Conservation (phyloP, 2,797 vertebrate genomes). For the Aphelocoma californica region DNA sequence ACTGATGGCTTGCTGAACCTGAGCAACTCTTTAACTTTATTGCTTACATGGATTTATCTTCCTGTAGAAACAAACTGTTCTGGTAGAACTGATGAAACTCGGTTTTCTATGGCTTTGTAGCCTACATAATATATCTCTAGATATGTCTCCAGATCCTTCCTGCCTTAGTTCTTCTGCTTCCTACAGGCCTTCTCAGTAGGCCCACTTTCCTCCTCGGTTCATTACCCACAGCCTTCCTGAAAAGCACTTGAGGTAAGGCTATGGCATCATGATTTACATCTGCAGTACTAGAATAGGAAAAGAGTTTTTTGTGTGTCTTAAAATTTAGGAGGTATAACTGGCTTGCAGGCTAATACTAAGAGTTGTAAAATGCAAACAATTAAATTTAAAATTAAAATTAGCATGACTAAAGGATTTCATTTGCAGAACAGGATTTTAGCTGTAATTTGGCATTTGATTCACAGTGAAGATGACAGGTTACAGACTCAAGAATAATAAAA, state of each 20-base stretch:
- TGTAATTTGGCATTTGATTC: constrained; percentile 46
- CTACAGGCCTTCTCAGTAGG: not conserved
- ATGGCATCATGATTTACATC: not conserved
- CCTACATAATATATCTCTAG: not conserved
- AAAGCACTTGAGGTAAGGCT: not conserved
- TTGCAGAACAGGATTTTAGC: constrained; percentile 42
- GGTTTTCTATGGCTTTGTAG: not conserved
- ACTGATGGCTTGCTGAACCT: not conserved
- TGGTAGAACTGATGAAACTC: not conserved
- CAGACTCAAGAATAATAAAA: constrained; percentile 47
- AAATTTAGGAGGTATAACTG: not conserved
- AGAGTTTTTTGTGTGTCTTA: not conserved
- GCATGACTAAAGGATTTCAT: constrained; percentile 51
- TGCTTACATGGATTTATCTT: not conserved
- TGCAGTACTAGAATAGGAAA: not conserved
- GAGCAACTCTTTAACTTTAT: not conserved
- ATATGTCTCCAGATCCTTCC: not conserved
- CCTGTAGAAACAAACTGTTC: not conserved
- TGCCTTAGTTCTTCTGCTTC: not conserved
- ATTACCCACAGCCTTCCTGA: not conserved
- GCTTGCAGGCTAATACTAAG: constrained; percentile 16
- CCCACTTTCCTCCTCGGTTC: not conserved
- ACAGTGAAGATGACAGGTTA: constrained; percentile 22
- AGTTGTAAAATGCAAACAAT: constrained; percentile 47
- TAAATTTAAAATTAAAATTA: constrained; percentile 62